Evolutionary conservation across 1,140 invertebrate species (phyloP), one percentile per base, ranked within the genome.

Genomic region (Ericerus pela): DNA sequence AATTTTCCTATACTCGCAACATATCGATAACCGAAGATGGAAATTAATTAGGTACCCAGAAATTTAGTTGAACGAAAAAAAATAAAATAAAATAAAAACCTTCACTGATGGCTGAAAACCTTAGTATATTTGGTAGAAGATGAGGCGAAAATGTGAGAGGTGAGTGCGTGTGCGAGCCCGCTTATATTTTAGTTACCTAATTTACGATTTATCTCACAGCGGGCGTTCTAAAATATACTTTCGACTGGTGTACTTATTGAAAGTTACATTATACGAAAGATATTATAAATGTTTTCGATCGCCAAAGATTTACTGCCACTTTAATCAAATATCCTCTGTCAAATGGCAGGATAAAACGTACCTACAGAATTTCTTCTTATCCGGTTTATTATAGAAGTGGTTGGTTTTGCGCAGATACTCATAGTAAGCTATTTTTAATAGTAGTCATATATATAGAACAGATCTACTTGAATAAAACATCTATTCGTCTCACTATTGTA

Each of bases 271-370:
- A n/a, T 47, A 47, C 3, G 41, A 47, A 47, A 47, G 41, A 16
- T n/a, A n/a, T n/a, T 47, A 47, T 24, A 47, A 47, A 47, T 47
- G 41, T 47, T 47, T 47, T 47, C 41, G 41, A 47, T 47, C 41
- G 26, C 41, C 20, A 47, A 47, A 47, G 41, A 47, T 47, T 47
- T 47, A 47, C 41, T 47, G 41, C 41, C 41, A 14, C 41, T 47
- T 22, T 47, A 47, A 47, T 47, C 41, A 24, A 47, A 47, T n/a
- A n/a, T n/a, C n/a, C 41, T 47, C 41, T 47, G 41, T 24, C 41
- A 47, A 47, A 47, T 24, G 16, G 41, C n/a, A n/a, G n/a, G n/a
- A n/a, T n/a, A n/a, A n/a, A n/a, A n/a, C n/a, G n/a, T n/a, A n/a
- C n/a, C n/a, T n/a, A n/a, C n/a, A n/a, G n/a, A n/a, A n/a, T n/a